These are phyloP conservation scores for Conomelus anceps DNA, from an alignment of 2,888 invertebrate genomes.

Conservation along the genomic window DNA sequence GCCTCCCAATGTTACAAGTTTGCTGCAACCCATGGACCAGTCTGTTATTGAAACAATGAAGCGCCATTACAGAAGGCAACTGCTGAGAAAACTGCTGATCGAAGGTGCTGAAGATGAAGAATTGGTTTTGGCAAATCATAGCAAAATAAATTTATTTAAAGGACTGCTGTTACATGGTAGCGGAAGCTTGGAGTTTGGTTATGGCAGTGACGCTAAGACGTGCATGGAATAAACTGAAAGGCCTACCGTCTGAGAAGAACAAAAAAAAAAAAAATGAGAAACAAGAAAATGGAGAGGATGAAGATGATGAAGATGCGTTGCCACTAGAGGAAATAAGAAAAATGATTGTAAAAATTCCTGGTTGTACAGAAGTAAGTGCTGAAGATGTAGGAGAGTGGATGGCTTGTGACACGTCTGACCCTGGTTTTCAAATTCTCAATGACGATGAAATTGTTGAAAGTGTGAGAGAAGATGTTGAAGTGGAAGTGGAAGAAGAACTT, in stretches of 20 bases:
- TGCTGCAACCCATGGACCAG: background rate
- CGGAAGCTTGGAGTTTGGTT: background rate
- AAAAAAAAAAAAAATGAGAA: slow-evolving; percentile 22
- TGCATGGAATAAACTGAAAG: slow-evolving; percentile 3
- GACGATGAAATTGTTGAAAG: slow-evolving; percentile 84
- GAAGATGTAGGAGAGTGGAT: slow-evolving; percentile 26
- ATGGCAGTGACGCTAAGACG: background rate
- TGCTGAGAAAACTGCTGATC: no score
- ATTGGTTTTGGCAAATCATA: background rate
- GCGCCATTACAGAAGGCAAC: background rate
- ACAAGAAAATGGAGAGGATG: slow-evolving; percentile 20
- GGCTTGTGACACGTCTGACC: slow-evolving; percentile 28
- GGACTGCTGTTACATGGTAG: background rate
- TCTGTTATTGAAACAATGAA: background rate
- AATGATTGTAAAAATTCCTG: slow-evolving; percentile 20
- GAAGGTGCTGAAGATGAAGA: background rate
- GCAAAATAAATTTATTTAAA: slow-evolving; percentile 15
- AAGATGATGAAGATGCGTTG: slow-evolving; percentile 19
- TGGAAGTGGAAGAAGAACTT: slow-evolving; percentile 24
- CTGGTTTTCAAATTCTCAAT: slow-evolving; percentile 29
- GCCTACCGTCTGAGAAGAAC: slow-evolving; percentile 18
- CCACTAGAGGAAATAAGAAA: slow-evolving; percentile 17
- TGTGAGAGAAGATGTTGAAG: slow-evolving; percentile 76
- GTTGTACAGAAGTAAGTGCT: slow-evolving; percentile 68
- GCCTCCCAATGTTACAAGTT: background rate